Percentiles rank a stretch among this genome's conserved stretches.
phyloP scores from a whole-genome alignment of 1,140 invertebrate species.

The Plectrocnemia conspersa region DNA sequence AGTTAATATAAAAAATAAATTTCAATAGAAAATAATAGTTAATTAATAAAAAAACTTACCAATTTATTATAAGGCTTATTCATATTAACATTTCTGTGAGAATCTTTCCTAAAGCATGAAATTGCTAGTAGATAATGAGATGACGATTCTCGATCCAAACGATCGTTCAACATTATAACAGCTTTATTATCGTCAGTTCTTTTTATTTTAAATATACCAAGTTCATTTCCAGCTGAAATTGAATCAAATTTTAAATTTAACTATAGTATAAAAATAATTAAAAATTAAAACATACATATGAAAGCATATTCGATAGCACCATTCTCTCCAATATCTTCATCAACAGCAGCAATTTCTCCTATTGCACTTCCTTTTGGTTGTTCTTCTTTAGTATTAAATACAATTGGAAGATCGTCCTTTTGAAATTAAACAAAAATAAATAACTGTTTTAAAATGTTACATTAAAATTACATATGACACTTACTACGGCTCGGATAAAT shows the following conservation, averaged over 20 bases:
- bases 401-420: conserved; percentile 61
- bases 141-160: conserved; percentile 63
- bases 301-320: conserved; percentile 71
- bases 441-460: background rate
- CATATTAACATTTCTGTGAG: conserved; percentile 36
- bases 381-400: conserved; percentile 63
- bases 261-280: background rate
- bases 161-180: conserved; percentile 54
- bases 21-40: conserved; percentile 10
- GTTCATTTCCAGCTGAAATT: conserved; percentile 63
- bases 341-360: conserved; percentile 63
- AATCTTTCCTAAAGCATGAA: conserved; percentile 63
- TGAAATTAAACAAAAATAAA: conserved; percentile 18
- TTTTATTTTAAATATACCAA: conserved; percentile 59
- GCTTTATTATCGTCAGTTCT: conserved; percentile 62
- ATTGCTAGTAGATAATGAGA: conserved; percentile 61
- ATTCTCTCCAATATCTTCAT: conserved; percentile 71
- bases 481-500: conserved; percentile 63
- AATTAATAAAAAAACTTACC: conserved; percentile 42
- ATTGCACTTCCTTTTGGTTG: conserved; percentile 58
- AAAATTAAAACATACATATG: conserved; percentile 48
- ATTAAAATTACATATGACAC: background rate
- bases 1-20: conserved; percentile 10
- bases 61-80: conserved; percentile 57
- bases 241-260: conserved; percentile 29